Evolutionary conservation across 2,113 vertebrate species (phyloP).

Genomic region (Bos javanicus): DNA sequence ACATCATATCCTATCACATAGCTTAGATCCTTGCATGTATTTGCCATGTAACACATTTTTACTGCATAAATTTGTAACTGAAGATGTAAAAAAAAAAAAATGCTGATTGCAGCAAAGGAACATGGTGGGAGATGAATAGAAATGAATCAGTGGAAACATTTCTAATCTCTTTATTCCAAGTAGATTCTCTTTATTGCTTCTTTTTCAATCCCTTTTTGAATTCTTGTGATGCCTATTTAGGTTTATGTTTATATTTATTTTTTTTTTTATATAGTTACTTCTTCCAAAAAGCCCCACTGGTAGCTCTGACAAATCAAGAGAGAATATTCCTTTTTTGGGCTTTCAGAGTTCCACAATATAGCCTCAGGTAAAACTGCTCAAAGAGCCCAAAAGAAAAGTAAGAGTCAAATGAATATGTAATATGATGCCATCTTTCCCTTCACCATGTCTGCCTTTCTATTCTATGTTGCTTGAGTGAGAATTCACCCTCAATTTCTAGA

Average conservation of each 20-base stretch:
- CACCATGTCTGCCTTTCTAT: background rate
- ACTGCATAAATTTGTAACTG: background rate
- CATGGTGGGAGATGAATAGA: background rate
- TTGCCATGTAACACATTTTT: background rate
- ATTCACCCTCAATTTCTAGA: background rate
- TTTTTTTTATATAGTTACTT: conserved; percentile 4
- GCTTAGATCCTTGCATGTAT: background rate
- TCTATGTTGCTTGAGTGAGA: background rate
- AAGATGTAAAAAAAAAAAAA: background rate
- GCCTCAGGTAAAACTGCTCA: conserved; percentile 52
- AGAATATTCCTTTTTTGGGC: conserved; percentile 12
- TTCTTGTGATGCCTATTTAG: background rate
- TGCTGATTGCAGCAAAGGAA: background rate
- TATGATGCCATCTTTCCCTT: background rate
- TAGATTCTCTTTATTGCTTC: background rate
- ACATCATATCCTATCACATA: background rate
- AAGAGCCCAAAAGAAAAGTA: background rate
- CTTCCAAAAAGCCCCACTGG: background rate
- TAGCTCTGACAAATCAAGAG: conserved; percentile 26
- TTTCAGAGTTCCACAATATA: conserved; percentile 13
- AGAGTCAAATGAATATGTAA: background rate
- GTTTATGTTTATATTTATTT: conserved; percentile 13
- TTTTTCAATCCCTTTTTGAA: background rate
- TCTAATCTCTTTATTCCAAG: background rate
- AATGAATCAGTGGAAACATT: background rate